A percentile compares a stretch with the other conserved stretches of the same genome.
Evolutionary conservation across 2,888 invertebrate species (phyloP).

Genomic region (Atrina japonica): DNA sequence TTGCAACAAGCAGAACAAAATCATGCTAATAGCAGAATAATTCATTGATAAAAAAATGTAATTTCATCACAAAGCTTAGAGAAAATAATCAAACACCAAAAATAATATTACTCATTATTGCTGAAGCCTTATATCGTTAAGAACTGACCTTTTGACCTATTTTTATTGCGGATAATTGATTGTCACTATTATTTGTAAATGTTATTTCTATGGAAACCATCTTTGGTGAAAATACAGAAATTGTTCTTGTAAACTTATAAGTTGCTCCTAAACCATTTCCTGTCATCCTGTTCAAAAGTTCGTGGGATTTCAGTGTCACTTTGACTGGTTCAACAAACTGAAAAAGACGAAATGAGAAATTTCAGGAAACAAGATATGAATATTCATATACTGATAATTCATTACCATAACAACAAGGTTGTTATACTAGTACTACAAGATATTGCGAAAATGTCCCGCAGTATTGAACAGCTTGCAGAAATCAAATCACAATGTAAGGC

Average conservation of each 20-base stretch:
- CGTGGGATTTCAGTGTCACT: constrained; percentile 83
- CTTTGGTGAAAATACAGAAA: constrained; percentile 86
- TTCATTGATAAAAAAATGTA: no score
- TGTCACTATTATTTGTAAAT: constrained; percentile 89
- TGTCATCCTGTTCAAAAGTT: constrained; percentile 78
- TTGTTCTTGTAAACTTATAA: constrained; percentile 79
- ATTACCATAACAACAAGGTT: no score
- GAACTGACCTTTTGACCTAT: constrained; percentile 87
- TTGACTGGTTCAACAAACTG: constrained; percentile 85
- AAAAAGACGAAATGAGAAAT: no score
- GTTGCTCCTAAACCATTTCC: constrained; percentile 81
- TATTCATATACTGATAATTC: background rate
- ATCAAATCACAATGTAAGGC: no score
- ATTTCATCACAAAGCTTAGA: no score
- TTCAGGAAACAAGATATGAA: constrained; percentile 14
- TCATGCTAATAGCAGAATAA: no score
- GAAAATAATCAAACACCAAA: no score
- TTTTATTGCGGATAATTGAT: constrained; percentile 85
- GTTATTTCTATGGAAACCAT: constrained; percentile 92
- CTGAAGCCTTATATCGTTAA: background rate
- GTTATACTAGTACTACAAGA: no score
- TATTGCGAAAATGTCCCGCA: no score
- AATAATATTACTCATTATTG: background rate
- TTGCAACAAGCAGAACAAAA: no score
- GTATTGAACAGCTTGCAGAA: background rate